Percentiles rank a stretch among this genome's conserved stretches.
phyloP scores from a whole-genome alignment of 2,113 vertebrate species.

The Lepus americanus region DNA sequence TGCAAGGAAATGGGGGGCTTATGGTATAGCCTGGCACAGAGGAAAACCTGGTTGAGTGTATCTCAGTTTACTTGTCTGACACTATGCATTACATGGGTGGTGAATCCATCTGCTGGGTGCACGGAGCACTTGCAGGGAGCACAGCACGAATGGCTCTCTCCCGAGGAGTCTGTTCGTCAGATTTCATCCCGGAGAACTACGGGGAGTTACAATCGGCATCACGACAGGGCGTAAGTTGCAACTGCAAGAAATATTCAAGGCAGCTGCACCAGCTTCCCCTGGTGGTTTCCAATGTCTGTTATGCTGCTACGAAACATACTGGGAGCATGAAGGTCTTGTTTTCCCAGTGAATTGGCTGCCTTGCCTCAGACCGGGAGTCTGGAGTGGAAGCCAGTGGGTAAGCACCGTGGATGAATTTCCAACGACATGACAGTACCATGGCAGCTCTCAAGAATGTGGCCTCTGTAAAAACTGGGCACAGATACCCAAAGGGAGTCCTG shows the following conservation, averaged over 20 bases:
- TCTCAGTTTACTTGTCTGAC: neutral
- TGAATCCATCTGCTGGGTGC: slow-evolving; percentile 54
- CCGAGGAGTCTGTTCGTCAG: slow-evolving; percentile 75
- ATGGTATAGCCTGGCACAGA: accelerated
- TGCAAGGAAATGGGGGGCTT: accelerated
- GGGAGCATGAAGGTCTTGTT: neutral
- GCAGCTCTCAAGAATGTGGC: neutral
- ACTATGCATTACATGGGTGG: neutral
- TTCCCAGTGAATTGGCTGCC: neutral
- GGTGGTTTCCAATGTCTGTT: neutral
- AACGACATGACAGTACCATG: neutral
- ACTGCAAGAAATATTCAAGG: neutral
- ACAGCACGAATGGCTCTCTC: slow-evolving; percentile 28
- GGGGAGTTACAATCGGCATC: neutral
- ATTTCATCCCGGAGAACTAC: slow-evolving; percentile 57
- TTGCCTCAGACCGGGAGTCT: neutral
- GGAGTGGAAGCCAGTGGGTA: neutral
- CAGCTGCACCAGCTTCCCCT: neutral
- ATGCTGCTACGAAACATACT: neutral
- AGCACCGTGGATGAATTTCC: neutral
- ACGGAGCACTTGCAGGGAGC: slow-evolving; percentile 42
- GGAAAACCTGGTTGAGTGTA: neutral
- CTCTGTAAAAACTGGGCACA: neutral
- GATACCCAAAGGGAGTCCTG: neutral
- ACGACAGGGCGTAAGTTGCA: neutral